A percentile compares a stretch with the other conserved stretches of the same genome.
Evolutionary conservation across 2,888 invertebrate genomes (phyloP).

Genomic region (Rosalia funebris): DNA sequence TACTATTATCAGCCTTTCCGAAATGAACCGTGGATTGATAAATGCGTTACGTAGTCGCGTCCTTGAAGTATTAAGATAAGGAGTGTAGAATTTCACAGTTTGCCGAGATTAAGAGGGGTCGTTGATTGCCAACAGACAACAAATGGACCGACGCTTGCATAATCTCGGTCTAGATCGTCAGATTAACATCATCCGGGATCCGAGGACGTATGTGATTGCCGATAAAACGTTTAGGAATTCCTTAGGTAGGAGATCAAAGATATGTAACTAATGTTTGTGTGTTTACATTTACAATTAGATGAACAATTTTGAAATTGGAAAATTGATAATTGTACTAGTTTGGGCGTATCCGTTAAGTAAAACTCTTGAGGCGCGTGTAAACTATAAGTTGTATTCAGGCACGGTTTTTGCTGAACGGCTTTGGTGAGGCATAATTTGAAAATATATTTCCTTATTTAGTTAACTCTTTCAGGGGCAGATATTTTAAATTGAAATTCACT

Average conservation of each 20-base stretch:
- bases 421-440: too few relatives aligned
- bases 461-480: too few relatives aligned
- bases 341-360: too few relatives aligned
- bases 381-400: too few relatives aligned
- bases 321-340: not conserved
- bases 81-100: not conserved
- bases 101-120: conserved; percentile 10
- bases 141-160: not conserved
- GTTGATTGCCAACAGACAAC: conserved; percentile 6
- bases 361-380: too few relatives aligned
- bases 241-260: not conserved
- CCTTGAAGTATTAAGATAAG: conserved; percentile 16
- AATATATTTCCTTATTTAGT: too few relatives aligned
- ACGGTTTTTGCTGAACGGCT: too few relatives aligned
- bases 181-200: not conserved
- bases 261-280: not conserved
- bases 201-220: not conserved
- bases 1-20: conserved; percentile 5
- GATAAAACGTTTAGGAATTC: not conserved
- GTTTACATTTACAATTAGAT: not conserved
- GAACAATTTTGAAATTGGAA: not conserved
- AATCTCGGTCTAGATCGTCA: not conserved
- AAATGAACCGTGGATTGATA: conserved; percentile 7
- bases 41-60: conserved; percentile 8
- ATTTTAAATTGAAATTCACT: too few relatives aligned